These are phyloP conservation scores for Xylota segnis DNA, from an alignment of 2,888 invertebrate species.

Conservation along the genomic window DNA sequence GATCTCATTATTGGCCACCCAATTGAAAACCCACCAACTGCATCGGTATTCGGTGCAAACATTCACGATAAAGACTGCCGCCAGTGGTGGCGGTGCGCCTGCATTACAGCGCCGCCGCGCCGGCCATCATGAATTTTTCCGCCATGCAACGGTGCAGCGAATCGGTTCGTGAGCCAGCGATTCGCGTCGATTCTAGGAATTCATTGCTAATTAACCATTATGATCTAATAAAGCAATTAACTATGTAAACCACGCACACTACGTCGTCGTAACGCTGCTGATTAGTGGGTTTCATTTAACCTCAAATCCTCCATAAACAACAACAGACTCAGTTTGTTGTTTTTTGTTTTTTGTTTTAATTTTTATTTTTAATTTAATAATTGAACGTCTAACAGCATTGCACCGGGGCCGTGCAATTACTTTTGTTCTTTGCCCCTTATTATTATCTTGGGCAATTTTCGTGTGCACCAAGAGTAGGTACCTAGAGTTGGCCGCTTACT, in stretches of 20 bases:
- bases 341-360: neutral
- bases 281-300: constrained; percentile 62
- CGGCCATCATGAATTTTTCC: constrained; percentile 41
- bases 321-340: constrained; percentile 2
- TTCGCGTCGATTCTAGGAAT: constrained; percentile 70
- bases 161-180: constrained; percentile 66
- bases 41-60: constrained; percentile 28
- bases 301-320: constrained; percentile 39
- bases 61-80: constrained; percentile 2
- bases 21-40: constrained; percentile 57
- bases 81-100: neutral
- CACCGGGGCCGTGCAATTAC: constrained; percentile 59
- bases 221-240: constrained; percentile 74
- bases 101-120: neutral
- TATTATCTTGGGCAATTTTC: constrained; percentile 50
- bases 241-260: constrained; percentile 69
- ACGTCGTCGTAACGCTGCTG: constrained; percentile 15
- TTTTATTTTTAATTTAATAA: constrained; percentile 20
- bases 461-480: constrained; percentile 21
- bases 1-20: constrained; percentile 44
- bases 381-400: constrained; percentile 47
- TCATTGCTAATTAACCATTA: constrained; percentile 61
- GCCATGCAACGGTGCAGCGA: constrained; percentile 5
- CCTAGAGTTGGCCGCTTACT: neutral
- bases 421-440: constrained; percentile 56